phyloP scores from a whole-genome alignment of 2,888 invertebrate species.

The Exephanes ischioxanthus region DNA sequence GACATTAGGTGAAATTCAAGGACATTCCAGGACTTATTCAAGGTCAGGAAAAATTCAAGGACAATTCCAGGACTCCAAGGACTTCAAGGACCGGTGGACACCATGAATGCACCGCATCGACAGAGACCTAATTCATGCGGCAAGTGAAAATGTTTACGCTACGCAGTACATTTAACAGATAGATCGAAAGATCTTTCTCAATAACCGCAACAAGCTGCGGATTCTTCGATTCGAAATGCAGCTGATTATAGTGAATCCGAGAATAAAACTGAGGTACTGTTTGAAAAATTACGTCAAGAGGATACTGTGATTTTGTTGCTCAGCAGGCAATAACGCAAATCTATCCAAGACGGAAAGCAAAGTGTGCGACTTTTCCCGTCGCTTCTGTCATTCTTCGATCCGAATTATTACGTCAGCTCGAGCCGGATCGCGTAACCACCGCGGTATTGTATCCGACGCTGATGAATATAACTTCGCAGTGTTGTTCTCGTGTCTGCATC shows the following conservation, averaged over 20 bases:
- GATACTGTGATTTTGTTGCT: neutral
- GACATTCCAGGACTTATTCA: too few relatives aligned
- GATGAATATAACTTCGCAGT: slow-evolving; percentile 12
- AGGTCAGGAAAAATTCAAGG: too few relatives aligned
- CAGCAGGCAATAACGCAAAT: neutral
- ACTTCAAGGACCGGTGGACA: too few relatives aligned
- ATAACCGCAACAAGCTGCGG: neutral
- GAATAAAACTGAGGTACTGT: neutral
- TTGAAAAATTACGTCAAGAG: neutral
- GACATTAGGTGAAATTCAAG: too few relatives aligned
- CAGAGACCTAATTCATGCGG: slow-evolving; percentile 34
- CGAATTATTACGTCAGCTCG: slow-evolving; percentile 32
- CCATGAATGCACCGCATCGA: neutral
- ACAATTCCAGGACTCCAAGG: too few relatives aligned
- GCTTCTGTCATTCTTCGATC: neutral
- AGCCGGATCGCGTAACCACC: slow-evolving; percentile 26
- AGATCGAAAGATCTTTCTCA: slow-evolving; percentile 25
- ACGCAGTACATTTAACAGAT: neutral
- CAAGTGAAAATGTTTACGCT: neutral
- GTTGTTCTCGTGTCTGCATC: neutral
- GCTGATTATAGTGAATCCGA: neutral
- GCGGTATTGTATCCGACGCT: slow-evolving; percentile 14
- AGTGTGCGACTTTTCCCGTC: slow-evolving; percentile 25
- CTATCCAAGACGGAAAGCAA: slow-evolving; percentile 21
- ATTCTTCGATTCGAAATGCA: neutral